Evolutionary conservation across 1,140 invertebrate genomes (phyloP).

Genomic region (Conus ventricosus): DNA sequence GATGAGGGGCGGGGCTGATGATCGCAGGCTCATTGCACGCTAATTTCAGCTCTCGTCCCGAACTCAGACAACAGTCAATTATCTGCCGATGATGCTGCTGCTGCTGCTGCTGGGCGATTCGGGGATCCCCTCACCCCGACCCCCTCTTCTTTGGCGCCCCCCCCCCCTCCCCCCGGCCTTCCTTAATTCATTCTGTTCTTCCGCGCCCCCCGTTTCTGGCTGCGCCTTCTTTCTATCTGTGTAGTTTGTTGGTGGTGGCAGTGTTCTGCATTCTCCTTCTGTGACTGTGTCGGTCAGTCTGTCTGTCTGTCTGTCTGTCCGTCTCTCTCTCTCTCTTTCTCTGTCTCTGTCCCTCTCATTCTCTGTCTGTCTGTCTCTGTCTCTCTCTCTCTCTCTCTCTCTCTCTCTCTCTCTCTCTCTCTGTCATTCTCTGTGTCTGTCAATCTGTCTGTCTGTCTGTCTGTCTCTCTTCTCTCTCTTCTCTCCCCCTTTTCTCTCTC

Average conservation of each 20-base stretch:
- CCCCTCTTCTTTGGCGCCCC: background rate
- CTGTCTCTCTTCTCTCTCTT: no score
- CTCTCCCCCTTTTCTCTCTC: no score
- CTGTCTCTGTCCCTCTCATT: background rate
- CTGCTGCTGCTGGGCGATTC: background rate
- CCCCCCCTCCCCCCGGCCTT: no score
- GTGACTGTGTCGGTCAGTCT: background rate
- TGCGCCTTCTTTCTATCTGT: background rate
- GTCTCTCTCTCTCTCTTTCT: background rate
- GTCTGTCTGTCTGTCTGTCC: background rate
- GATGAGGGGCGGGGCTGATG: background rate
- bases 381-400: background rate
- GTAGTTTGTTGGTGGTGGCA: background rate
- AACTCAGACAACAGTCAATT: conserved; percentile 3
- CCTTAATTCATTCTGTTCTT: background rate
- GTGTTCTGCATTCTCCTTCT: no score
- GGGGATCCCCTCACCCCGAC: background rate
- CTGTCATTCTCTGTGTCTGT: background rate
- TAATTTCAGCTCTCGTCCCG: conserved; percentile 2
- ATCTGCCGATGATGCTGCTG: background rate
- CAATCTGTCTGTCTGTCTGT: background rate
- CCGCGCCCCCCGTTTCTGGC: background rate
- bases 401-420: background rate
- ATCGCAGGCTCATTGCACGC: conserved; percentile 16
- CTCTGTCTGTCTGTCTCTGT: no score